Conservation (phyloP, 2,113 vertebrate genomes). For the Coptodon bakossiorum region DNA sequence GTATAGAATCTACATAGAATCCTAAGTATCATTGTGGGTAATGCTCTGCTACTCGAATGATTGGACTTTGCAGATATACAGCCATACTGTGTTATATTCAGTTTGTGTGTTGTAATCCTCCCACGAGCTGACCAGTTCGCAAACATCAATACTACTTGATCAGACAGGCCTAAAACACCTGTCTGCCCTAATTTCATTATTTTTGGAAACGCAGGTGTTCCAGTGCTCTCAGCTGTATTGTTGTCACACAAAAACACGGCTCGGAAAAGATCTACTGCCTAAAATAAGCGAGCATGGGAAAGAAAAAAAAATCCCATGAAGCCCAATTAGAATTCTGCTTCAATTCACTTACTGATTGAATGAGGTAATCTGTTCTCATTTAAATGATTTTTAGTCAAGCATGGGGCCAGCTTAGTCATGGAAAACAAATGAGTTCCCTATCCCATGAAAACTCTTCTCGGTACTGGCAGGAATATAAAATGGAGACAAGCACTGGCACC, state of each 20-base stretch:
- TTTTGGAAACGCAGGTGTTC: conserved; percentile 57
- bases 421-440: conserved; percentile 54
- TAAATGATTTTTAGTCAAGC: conserved; percentile 59
- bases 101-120: not conserved
- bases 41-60: not conserved
- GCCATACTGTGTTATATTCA: not conserved
- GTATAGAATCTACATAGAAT: not conserved
- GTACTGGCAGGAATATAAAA: conserved; percentile 30
- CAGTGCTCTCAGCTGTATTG: conserved; percentile 2
- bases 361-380: conserved; percentile 62
- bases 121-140: not conserved
- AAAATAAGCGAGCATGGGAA: not conserved
- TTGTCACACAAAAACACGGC: not conserved
- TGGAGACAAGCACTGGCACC: conserved; percentile 5
- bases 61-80: not conserved
- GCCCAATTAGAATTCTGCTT: conserved; percentile 63
- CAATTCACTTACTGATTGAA: conserved; percentile 62
- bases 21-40: not conserved
- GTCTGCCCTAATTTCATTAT: conserved; percentile 50
- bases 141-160: not conserved
- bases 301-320: conserved; percentile 33
- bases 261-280: not conserved
- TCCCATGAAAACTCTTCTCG: conserved; percentile 34
- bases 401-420: conserved; percentile 52
- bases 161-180: conserved; percentile 23